Percentiles rank a stretch among this genome's conserved stretches.
phyloP scores from a whole-genome alignment of 1,140 invertebrate genomes.

The Procambarus virginalis region DNA sequence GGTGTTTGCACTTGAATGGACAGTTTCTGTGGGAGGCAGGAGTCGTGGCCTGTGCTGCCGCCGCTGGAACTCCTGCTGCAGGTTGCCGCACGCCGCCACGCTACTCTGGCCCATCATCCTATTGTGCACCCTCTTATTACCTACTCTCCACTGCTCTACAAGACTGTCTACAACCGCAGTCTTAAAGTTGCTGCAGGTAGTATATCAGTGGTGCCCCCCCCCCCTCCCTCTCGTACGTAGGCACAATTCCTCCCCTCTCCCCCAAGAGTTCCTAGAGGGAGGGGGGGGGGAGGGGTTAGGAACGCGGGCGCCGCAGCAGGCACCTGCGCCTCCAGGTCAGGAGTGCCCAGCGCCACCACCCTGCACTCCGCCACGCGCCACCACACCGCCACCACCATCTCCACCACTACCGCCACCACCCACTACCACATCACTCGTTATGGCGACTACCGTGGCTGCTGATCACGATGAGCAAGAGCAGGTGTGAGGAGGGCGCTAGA shows the following conservation, averaged over 20 bases:
- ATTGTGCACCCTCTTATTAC: neutral
- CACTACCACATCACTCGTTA: neutral
- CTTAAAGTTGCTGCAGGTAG: neutral
- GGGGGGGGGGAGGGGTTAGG: neutral
- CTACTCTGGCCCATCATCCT: neutral
- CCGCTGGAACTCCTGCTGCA: neutral
- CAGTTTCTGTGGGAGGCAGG: neutral
- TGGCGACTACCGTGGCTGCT: neutral
- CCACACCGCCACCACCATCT: constrained; percentile 47
- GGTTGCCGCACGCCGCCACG: neutral
- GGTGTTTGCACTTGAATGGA: neutral
- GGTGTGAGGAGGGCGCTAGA: neutral
- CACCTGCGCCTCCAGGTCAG: constrained; percentile 63
- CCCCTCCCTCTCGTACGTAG: neutral
- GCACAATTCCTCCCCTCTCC: neutral
- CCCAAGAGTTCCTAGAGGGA: neutral
- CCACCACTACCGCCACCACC: constrained; percentile 38
- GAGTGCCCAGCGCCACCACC: constrained; percentile 42
- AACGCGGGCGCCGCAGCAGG: neutral
- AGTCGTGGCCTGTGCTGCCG: neutral
- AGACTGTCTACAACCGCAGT: neutral
- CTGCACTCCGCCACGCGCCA: constrained; percentile 62
- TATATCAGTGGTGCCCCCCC: neutral
- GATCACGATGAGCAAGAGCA: neutral
- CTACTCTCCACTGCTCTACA: neutral